Conservation (phyloP, 1,140 invertebrate genomes). For the Drosophila parvula region DNA sequence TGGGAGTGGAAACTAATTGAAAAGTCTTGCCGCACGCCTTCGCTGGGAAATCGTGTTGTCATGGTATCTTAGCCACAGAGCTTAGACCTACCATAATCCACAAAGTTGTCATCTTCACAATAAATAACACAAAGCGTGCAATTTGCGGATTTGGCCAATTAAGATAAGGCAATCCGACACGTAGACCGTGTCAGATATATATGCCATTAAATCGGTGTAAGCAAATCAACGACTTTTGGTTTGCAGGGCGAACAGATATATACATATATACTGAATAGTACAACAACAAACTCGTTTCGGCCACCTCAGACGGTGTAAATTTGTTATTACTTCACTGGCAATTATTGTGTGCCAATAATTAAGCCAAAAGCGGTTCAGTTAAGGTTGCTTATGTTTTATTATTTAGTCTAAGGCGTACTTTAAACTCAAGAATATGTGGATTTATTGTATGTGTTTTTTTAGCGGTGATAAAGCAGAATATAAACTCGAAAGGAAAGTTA, state of each 20-base stretch:
- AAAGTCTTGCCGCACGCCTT: constrained; percentile 47
- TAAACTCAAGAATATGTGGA: not conserved
- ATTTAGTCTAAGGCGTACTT: constrained; percentile 12
- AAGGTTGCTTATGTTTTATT: constrained; percentile 15
- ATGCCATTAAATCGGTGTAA: constrained; percentile 28
- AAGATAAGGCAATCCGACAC: constrained; percentile 33
- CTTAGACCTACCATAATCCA: constrained; percentile 8
- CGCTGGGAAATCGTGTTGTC: constrained; percentile 36
- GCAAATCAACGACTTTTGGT: constrained; percentile 11
- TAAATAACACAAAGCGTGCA: constrained; percentile 33
- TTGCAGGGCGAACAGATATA: constrained; percentile 1
- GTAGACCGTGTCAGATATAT: constrained; percentile 8
- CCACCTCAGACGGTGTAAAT: constrained; percentile 29
- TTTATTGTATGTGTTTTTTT: not conserved
- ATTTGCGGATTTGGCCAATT: constrained; percentile 40
- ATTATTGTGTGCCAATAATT: constrained; percentile 41
- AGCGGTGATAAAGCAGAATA: not conserved
- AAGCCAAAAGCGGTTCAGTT: constrained; percentile 32
- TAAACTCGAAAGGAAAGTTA: too few relatives aligned
- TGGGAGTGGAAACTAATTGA: constrained; percentile 73
- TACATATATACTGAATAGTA: not conserved
- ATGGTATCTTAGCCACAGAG: constrained; percentile 21
- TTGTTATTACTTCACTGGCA: constrained; percentile 35
- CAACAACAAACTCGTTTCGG: constrained; percentile 28
- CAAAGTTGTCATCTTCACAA: constrained; percentile 32